Evolutionary conservation across 2,797 vertebrate genomes (phyloP).

Genomic region (Aselliscus stoliczkanus): DNA sequence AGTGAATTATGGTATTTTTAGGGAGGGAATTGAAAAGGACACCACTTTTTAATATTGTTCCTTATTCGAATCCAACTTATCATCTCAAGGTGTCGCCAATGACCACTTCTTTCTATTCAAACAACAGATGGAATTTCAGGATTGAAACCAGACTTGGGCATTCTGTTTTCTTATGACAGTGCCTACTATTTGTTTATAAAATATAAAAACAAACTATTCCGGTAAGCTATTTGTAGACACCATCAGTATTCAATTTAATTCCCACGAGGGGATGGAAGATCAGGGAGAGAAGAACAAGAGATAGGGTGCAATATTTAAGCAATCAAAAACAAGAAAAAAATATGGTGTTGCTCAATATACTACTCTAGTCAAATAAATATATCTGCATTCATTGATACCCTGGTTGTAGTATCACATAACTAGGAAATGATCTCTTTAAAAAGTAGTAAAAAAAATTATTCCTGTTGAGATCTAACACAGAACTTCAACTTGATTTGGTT

Average conservation of each 20-base stretch:
- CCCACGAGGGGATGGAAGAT: not conserved
- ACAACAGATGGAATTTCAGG: slow-evolving; percentile 51
- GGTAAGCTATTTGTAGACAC: not conserved
- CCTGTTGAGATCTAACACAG: not conserved
- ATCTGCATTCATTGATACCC: not conserved
- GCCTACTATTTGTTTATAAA: slow-evolving; percentile 52
- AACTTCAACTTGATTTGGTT: not conserved
- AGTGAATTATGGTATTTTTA: not conserved
- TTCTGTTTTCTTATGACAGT: slow-evolving; percentile 62
- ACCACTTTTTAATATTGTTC: not conserved
- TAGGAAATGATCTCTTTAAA: not conserved
- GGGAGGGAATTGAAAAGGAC: not conserved
- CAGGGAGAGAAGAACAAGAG: not conserved
- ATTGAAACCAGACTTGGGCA: slow-evolving; percentile 69
- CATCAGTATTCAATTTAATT: not conserved
- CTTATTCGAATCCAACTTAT: not conserved
- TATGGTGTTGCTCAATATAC: not conserved
- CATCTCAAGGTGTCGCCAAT: not conserved
- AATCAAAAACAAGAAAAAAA: not conserved
- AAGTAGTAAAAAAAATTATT: not conserved
- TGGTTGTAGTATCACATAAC: not conserved
- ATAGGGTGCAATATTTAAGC: not conserved
- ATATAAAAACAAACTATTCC: slow-evolving; percentile 13
- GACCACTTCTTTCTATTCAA: slow-evolving; percentile 50
- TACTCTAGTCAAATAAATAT: not conserved